These are phyloP conservation scores for Nowickia ferox DNA, from an alignment of 2,888 invertebrate species.

Conservation along the genomic window DNA sequence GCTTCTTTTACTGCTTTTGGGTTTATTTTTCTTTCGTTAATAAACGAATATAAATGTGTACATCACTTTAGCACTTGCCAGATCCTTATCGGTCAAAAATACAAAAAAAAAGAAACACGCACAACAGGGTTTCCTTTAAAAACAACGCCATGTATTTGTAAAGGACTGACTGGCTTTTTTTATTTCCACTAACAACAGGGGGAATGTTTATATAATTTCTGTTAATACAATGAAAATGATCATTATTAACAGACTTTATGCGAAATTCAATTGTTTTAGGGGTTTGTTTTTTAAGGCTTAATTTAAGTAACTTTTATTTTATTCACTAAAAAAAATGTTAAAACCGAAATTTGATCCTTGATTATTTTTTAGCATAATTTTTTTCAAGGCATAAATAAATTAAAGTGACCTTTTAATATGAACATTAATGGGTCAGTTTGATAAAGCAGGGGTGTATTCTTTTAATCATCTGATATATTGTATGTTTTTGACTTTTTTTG, in stretches of 20 bases:
- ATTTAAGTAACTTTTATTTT: slow-evolving; percentile 41
- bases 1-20: slow-evolving; percentile 64
- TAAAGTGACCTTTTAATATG: slow-evolving; percentile 51
- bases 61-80: slow-evolving; percentile 72
- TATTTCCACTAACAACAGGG: slow-evolving; percentile 34
- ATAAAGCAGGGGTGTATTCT: slow-evolving; percentile 28
- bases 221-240: slow-evolving; percentile 81
- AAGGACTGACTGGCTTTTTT: slow-evolving; percentile 18
- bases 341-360: slow-evolving; percentile 77
- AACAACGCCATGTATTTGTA: slow-evolving; percentile 10
- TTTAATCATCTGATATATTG: slow-evolving; percentile 25
- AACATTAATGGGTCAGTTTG: slow-evolving; percentile 59
- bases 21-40: slow-evolving; percentile 18
- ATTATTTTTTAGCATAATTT: slow-evolving; percentile 72
- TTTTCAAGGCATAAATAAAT: slow-evolving; percentile 33
- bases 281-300: slow-evolving; percentile 59
- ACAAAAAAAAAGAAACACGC: slow-evolving; percentile 18
- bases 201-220: slow-evolving; percentile 45
- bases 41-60: slow-evolving; percentile 60
- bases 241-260: slow-evolving; percentile 77
- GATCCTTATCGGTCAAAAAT: slow-evolving; percentile 64
- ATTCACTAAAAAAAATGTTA: slow-evolving; percentile 30
- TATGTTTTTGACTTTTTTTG: slow-evolving; percentile 7
- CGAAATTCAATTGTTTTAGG: slow-evolving; percentile 55
- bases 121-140: slow-evolving; percentile 63